Percentiles rank a stretch among this genome's conserved stretches.
phyloP scores from a whole-genome alignment of 2,797 vertebrate genomes.

The Tauraco hartlaubi region DNA sequence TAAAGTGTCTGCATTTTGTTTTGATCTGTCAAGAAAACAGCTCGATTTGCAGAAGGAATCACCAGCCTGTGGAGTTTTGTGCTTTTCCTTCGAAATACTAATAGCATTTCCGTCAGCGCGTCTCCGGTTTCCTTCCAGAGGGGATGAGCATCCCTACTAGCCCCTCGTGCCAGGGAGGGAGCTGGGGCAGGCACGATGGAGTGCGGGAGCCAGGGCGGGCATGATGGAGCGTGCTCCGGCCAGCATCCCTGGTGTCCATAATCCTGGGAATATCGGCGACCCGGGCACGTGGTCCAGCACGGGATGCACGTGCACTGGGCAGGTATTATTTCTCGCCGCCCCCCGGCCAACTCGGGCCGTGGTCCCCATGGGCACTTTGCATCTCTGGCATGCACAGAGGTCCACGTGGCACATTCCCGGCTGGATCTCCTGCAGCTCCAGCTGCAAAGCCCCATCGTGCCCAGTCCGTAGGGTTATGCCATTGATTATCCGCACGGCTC shows the following conservation, averaged over 20 bases:
- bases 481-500: background rate
- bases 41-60: background rate
- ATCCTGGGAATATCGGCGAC: background rate
- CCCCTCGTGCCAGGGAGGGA: background rate
- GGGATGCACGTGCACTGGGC: too few relatives aligned
- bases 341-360: accelerated
- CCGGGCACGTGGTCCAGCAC: background rate
- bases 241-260: background rate
- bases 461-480: accelerated
- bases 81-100: background rate
- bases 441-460: background rate
- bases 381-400: background rate
- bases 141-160: background rate
- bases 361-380: too few relatives aligned
- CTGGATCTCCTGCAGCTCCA: background rate
- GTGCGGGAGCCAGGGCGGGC: too few relatives aligned
- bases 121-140: background rate
- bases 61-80: background rate
- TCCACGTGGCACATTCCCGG: background rate
- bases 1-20: background rate
- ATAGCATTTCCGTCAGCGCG: background rate
- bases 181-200: accelerated
- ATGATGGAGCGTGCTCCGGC: background rate
- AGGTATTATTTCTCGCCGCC: accelerated
- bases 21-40: background rate